Base-by-base conservation (phyloP, 2,888 invertebrate species). In the Drosophila koepferae region DNA sequence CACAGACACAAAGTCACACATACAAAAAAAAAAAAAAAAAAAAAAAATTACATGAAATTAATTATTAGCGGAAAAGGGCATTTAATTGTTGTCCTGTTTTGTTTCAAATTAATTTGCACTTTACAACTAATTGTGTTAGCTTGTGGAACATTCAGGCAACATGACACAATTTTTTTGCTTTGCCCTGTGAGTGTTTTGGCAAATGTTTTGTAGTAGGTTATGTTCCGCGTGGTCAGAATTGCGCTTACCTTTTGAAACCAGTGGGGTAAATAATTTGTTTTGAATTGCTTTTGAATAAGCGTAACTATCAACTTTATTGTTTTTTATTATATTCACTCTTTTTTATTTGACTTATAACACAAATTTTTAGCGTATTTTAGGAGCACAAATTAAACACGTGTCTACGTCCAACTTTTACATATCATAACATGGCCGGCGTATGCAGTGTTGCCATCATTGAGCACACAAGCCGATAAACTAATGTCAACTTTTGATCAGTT, bases 351-450 rank as follows among this genome's bases (percentile, higher is more conserved):
- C 40, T 70, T 48, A 66, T 81, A 62, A 70, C 55, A 65, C 70
- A 46, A 69, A 66, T 55, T 55, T 72, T 36, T 34, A 69, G 68
- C 58, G 69, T 62, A 58, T 53, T 77, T 75, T 61, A 44, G 71
- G 77, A 80, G 71, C 76, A 77, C 86, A 72, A 86, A 82, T 91
- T 91, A 92, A 92, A 92, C 92, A 92, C 92, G 92, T 92, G 92
- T 92, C 92, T 89, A 88, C 80, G 88, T 81, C 86, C 78, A 84
- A 80, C 82, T 91, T 91, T 84, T 86, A 78, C 81, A 83, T 89
- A 85, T 83, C 88, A 89, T 86, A 90, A 89, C 86, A 90, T 89
- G 90, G 89, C 86, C 90, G 90, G 85, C 90, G 81, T 72, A 80
- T 73, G 60, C 81, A 90, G 85, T 86, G 90, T 86, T 88, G 90